phyloP scores from a whole-genome alignment of 2,888 invertebrate genomes.

The Dynastes hyllus region DNA sequence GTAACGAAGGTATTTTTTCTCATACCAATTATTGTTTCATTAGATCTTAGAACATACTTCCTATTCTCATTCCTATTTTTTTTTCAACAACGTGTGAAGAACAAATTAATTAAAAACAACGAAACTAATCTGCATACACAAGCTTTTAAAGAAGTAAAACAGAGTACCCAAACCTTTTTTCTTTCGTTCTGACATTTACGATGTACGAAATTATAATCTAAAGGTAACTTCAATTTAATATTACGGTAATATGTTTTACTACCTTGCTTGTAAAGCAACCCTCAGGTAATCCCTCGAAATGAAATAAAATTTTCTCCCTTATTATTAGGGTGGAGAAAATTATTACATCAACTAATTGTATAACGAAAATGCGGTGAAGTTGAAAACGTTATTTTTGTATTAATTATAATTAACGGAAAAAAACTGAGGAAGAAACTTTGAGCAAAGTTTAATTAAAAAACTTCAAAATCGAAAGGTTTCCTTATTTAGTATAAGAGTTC shows the following conservation, averaged over 20 bases:
- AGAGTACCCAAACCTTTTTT: neutral
- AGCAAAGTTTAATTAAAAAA: too few species aligned
- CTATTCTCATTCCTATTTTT: too few species aligned
- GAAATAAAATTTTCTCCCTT: slow-evolving; percentile 12
- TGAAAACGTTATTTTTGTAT: too few species aligned
- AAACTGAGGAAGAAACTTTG: too few species aligned
- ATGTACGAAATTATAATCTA: slow-evolving; percentile 9
- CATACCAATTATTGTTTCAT: neutral
- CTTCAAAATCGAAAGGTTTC: too few species aligned
- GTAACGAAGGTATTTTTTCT: neutral
- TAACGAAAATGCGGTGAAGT: neutral
- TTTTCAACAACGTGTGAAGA: too few species aligned
- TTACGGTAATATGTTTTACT: slow-evolving; percentile 15
- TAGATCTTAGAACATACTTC: neutral
- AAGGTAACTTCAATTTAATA: slow-evolving; percentile 1
- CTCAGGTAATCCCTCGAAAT: slow-evolving; percentile 14
- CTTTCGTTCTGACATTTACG: neutral
- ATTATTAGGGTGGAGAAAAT: slow-evolving; percentile 1
- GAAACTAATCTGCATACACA: neutral
- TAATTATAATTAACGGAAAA: too few species aligned
- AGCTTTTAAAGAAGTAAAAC: neutral
- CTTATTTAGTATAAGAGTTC: too few species aligned
- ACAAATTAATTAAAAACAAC: neutral
- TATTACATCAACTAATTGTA: neutral
- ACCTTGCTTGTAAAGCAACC: neutral